These are phyloP conservation scores for Tinamus guttatus DNA, from an alignment of 2,113 vertebrate genomes.

Conservation along the genomic window DNA sequence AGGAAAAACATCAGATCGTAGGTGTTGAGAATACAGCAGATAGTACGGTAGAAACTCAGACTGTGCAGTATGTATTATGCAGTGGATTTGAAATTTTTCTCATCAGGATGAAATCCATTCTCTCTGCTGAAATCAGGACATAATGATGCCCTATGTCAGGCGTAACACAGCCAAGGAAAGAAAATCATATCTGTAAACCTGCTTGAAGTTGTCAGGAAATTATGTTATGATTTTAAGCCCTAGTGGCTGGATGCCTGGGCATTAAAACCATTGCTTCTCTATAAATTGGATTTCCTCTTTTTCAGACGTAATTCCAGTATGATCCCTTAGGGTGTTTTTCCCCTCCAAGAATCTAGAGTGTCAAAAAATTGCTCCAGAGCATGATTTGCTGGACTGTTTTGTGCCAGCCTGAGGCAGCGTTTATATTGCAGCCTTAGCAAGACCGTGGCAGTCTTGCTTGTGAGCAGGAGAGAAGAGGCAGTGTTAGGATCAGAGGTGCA, in stretches of 20 bases:
- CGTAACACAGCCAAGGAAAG: neutral
- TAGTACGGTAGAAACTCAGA: neutral
- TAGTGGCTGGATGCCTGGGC: neutral
- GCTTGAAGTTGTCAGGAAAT: neutral
- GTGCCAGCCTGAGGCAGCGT: neutral
- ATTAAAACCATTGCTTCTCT: neutral
- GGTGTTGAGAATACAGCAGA: neutral
- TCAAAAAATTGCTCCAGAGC: neutral
- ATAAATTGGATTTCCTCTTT: neutral
- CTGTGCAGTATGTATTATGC: neutral
- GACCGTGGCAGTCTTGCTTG: neutral
- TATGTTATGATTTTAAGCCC: neutral
- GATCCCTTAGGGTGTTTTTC: neutral
- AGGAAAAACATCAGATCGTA: neutral
- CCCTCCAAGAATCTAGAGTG: neutral
- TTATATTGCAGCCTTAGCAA: neutral
- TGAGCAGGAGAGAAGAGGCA: neutral
- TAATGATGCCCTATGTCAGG: neutral
- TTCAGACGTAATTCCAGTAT: neutral
- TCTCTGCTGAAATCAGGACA: neutral
- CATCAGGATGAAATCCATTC: neutral
- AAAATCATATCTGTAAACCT: neutral
- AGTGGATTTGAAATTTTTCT: neutral
- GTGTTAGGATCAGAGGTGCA: neutral
- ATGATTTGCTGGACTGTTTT: neutral